Conservation (phyloP, 2,797 vertebrate species). For the Tinamus major region DNA sequence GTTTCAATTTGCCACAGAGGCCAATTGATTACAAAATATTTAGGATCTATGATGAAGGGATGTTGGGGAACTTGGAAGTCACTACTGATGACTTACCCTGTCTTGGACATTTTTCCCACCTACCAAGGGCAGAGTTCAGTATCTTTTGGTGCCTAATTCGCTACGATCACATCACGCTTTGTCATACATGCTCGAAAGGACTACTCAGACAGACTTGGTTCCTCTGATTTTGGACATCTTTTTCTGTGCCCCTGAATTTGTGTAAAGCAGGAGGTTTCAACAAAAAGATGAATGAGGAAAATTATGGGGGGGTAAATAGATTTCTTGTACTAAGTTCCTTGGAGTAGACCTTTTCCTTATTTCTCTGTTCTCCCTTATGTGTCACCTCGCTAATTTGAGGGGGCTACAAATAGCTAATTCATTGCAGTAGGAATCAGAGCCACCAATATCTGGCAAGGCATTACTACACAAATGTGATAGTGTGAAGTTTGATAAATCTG, state of each 20-base stretch:
- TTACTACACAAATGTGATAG: not conserved
- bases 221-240: not conserved
- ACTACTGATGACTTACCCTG: not conserved
- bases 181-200: not conserved
- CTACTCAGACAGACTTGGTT: not conserved
- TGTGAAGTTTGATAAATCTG: not conserved
- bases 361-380: not conserved
- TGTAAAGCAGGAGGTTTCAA: not conserved
- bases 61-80: not conserved
- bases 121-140: not conserved
- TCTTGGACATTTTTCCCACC: not conserved
- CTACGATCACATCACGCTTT: not conserved
- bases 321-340: not conserved
- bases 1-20: conserved; percentile 12
- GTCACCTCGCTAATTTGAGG: not conserved
- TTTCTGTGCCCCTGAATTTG: not conserved
- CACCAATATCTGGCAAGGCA: not conserved
- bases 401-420: not conserved
- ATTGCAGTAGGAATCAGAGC: not conserved
- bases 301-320: not conserved
- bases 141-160: not conserved
- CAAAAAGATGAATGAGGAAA: not conserved
- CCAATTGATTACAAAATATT: not conserved
- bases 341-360: not conserved
- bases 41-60: not conserved